Evolutionary conservation across 2,797 vertebrate species (phyloP).

Genomic region (Propithecus deckenii): DNA sequence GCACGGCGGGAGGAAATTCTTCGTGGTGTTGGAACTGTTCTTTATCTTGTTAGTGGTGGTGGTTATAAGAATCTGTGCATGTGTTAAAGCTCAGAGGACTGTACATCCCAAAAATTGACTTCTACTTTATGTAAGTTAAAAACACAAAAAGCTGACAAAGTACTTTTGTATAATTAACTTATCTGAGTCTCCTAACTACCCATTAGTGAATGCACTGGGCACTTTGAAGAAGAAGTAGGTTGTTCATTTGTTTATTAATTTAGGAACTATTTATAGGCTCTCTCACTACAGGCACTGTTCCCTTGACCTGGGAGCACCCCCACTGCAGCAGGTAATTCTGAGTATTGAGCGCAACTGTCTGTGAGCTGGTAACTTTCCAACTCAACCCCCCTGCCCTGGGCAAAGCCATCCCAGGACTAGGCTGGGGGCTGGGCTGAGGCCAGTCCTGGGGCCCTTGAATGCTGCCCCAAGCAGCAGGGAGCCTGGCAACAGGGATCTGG

Average conservation of each 20-base stretch:
- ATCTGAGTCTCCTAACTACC: not conserved
- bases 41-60: not conserved
- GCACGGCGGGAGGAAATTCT: not conserved
- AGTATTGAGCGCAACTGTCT: not conserved
- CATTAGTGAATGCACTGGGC: not conserved
- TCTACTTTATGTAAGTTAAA: not conserved
- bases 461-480: not conserved
- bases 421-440: not conserved
- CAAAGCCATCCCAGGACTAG: not conserved
- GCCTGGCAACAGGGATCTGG: no score
- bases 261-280: not conserved
- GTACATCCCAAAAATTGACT: not conserved
- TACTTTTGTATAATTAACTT: not conserved
- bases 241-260: not conserved
- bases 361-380: not conserved
- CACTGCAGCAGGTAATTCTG: not conserved
- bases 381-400: not conserved
- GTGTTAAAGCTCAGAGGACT: not conserved
- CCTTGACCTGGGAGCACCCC: not conserved
- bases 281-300: not conserved
- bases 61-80: not conserved
- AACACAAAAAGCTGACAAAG: not conserved
- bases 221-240: not conserved
- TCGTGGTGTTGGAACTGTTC: not conserved
- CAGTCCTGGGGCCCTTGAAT: no score